Evolutionary conservation across 2,113 vertebrate genomes (phyloP), one percentile per base, ranked within the genome.

Genomic region (Nothocercus julius): DNA sequence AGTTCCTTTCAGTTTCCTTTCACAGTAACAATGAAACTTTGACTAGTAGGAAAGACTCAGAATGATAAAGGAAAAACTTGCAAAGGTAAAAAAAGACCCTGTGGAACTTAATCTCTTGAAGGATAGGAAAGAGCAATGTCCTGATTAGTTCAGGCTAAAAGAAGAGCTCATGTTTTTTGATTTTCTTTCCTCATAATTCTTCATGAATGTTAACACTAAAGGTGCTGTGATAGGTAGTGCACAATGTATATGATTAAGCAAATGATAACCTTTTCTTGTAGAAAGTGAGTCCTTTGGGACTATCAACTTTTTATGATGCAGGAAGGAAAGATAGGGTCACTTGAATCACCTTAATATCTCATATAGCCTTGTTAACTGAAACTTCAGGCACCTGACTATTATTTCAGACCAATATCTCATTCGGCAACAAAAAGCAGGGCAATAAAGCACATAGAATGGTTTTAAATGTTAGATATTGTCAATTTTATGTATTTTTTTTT

Each of bases 41-140:
- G 25, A 34, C 22, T 45, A 85, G 21, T 21, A 75, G 21, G 36
- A 42, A 83, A 74, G 51, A 14, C 8, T 58, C 61, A 63, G 36
- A 69, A 66, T 34, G 75, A 62, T 3, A 9, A 27, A 64, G 21
- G 21, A 59, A 87, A 85, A 82, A 4, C 4, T 70, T 79, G 22
- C 21, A 14, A 0, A 17, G 4, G 7, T 49, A n/a, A 56, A 45
- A 30, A 64, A 11, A 19, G 36, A 79, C 3, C 28, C 1, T 7
- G 19, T 9, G 13, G 10, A 62, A 32, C 18, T 79, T 58, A 66
- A 40, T 3, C 20, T 44, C 4, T 66, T 24, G 24, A 73, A 79
- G 87, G 75, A 74, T 54, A 85, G 45, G 16, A 58, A 62, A 19
- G 9, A 61, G 3, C 4, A 47, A 76, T 4, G 77, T 70, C 68